These are phyloP conservation scores for Heliconius himera DNA, from an alignment of 1,140 invertebrate genomes.

Conservation along the genomic window DNA sequence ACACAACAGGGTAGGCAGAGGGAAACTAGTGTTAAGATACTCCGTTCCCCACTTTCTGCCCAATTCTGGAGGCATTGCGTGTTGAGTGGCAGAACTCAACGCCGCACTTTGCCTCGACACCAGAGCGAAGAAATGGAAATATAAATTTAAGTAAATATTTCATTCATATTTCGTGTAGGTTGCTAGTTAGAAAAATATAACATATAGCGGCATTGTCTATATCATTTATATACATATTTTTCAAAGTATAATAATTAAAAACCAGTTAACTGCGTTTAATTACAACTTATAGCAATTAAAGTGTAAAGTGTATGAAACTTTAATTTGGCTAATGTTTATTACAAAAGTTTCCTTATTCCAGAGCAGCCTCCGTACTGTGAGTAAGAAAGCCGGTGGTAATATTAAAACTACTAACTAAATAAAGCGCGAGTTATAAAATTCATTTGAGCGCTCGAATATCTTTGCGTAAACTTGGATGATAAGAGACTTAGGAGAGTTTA, in stretches of 20 bases:
- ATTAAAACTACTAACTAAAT: neutral
- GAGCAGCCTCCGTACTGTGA: neutral
- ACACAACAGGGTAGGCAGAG: no score
- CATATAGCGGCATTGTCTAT: no score
- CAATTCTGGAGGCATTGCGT: no score
- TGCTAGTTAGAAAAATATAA: no score
- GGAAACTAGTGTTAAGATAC: no score
- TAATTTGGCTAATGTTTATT: conserved; percentile 24
- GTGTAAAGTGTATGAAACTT: neutral
- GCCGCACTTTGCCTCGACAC: no score
- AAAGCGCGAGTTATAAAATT: neutral
- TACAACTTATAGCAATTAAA: neutral
- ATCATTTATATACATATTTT: neutral
- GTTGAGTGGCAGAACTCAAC: no score
- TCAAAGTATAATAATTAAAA: neutral
- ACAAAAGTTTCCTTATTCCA: conserved; percentile 14
- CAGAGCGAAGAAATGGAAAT: no score
- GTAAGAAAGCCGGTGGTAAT: conserved; percentile 2
- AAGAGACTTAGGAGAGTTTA: no score
- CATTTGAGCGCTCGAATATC: neutral
- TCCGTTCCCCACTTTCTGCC: no score
- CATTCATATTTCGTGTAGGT: no score
- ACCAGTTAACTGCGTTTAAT: neutral
- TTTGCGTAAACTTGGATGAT: neutral
- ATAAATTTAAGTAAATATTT: no score